phyloP scores from a whole-genome alignment of 2,888 invertebrate genomes.

The Odontocerum albicorne region DNA sequence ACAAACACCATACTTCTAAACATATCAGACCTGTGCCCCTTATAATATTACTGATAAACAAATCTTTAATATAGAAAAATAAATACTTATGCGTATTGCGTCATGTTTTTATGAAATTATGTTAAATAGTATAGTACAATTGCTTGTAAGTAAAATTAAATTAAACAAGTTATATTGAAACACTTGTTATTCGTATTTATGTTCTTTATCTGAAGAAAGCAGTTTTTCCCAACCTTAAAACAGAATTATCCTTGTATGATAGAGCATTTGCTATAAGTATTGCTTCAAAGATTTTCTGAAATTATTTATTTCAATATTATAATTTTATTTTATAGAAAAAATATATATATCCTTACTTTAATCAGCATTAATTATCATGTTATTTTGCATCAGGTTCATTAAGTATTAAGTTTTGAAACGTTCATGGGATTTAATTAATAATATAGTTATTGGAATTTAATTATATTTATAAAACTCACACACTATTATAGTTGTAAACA shows the following conservation, averaged over 20 bases:
- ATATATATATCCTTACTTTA: too few species aligned
- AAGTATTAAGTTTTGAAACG: too few species aligned
- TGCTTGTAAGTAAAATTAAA: not conserved
- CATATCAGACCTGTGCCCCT: slow-evolving; percentile 81
- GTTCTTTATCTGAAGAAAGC: not conserved
- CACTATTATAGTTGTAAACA: too few species aligned
- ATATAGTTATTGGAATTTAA: too few species aligned
- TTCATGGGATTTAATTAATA: too few species aligned
- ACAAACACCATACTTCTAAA: slow-evolving; percentile 74
- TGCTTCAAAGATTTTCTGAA: too few species aligned
- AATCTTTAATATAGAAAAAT: slow-evolving; percentile 45
- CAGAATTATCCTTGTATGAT: not conserved
- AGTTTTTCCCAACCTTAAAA: not conserved
- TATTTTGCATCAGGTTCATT: too few species aligned
- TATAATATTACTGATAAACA: slow-evolving; percentile 44
- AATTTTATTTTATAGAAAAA: too few species aligned
- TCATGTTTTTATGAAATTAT: slow-evolving; percentile 36
- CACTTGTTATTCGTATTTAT: not conserved
- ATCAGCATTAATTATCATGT: too few species aligned
- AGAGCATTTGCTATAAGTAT: not conserved
- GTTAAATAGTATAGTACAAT: slow-evolving; percentile 31
- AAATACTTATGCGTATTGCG: slow-evolving; percentile 37
- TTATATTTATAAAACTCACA: too few species aligned
- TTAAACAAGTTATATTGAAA: too few species aligned
- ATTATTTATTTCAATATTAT: too few species aligned